Evolutionary conservation across 2,888 invertebrate genomes (phyloP).

Genomic region (Patella ulyssiponensis): DNA sequence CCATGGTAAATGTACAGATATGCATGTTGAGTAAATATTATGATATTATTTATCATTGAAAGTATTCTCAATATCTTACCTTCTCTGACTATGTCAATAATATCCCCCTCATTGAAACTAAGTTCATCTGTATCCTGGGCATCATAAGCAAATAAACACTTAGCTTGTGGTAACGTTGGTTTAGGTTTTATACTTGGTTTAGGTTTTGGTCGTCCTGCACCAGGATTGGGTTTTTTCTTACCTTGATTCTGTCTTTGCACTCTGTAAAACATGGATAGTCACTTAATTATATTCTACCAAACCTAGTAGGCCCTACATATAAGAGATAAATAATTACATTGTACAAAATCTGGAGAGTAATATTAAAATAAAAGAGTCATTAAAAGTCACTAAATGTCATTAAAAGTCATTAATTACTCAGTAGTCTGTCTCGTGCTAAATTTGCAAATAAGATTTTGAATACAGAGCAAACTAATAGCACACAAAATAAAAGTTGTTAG

Average conservation of each 20-base stretch:
- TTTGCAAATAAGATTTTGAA: no score
- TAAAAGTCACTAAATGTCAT: no score
- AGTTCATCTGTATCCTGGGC: constrained; percentile 80
- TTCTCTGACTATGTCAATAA: constrained; percentile 76
- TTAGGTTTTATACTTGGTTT: constrained; percentile 61
- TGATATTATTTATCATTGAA: no score
- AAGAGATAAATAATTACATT: not conserved
- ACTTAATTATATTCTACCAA: not conserved
- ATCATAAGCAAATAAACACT: constrained; percentile 78
- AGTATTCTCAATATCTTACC: constrained; percentile 42
- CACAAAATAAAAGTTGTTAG: no score
- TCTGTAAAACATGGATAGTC: constrained; percentile 34
- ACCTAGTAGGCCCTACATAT: not conserved
- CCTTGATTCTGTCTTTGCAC: constrained; percentile 46
- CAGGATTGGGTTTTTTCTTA: constrained; percentile 56
- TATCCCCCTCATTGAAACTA: constrained; percentile 77
- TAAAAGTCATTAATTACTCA: no score
- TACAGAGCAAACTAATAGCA: no score
- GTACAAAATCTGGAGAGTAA: no score
- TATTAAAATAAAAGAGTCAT: no score
- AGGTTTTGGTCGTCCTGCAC: constrained; percentile 70
- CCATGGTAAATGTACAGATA: no score
- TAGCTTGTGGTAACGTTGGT: constrained; percentile 68
- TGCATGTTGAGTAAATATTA: no score
- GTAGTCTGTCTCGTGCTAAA: no score